These are phyloP conservation scores for Jordanella pulchra DNA, from an alignment of 2,797 vertebrate genomes.

Conservation along the genomic window DNA sequence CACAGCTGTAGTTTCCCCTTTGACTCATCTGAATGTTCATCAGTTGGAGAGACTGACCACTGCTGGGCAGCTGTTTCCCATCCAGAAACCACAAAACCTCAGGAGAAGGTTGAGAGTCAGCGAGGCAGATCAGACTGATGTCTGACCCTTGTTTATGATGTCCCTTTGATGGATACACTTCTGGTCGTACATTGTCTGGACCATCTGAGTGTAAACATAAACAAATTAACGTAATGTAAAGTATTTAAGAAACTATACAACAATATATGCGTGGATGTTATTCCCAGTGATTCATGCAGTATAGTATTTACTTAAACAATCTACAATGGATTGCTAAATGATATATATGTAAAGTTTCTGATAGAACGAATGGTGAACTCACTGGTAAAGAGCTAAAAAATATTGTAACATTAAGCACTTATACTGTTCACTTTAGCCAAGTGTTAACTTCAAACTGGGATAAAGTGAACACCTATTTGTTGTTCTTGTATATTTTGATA, in stretches of 20 bases:
- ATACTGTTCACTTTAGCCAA: too few relatives aligned
- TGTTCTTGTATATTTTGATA: conserved; percentile 2
- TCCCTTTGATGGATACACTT: too few relatives aligned
- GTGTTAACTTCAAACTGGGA: too few relatives aligned
- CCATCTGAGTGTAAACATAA: conserved; percentile 53
- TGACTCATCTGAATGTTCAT: conserved; percentile 32
- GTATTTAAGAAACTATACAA: not conserved
- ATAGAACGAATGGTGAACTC: too few relatives aligned
- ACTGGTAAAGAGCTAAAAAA: too few relatives aligned
- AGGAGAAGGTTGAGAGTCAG: conserved; percentile 59
- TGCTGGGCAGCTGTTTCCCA: conserved; percentile 9
- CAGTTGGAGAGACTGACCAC: conserved; percentile 49
- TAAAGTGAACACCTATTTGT: conserved; percentile 50
- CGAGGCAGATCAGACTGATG: conserved; percentile 59
- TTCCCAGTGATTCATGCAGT: too few relatives aligned
- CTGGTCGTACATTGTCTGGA: conserved; percentile 49
- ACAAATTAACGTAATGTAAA: not conserved
- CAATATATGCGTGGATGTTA: too few relatives aligned
- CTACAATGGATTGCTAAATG: too few relatives aligned
- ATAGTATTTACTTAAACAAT: too few relatives aligned
- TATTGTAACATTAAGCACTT: too few relatives aligned
- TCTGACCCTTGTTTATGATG: conserved; percentile 38
- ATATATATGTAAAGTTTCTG: too few relatives aligned
- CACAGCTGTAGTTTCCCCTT: too few relatives aligned
- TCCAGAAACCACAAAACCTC: conserved; percentile 59